Conservation (phyloP, 2,113 vertebrate species). For the Anseranas semipalmata region DNA sequence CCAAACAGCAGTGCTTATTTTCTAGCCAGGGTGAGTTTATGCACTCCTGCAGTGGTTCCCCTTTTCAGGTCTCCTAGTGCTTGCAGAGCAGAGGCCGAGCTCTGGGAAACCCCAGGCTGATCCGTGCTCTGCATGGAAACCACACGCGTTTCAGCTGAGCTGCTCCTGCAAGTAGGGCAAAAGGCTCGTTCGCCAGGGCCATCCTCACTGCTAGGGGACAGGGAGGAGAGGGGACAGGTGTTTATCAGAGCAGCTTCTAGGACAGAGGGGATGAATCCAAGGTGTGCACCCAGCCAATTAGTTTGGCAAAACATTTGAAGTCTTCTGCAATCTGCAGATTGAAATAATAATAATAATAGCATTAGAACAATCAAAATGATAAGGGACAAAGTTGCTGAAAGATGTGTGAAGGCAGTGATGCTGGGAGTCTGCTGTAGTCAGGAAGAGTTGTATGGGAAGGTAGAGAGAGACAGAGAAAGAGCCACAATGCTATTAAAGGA, state of each 20-base stretch:
- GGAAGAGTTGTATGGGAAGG: background rate
- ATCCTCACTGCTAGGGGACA: background rate
- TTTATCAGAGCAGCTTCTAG: background rate
- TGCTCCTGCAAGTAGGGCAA: background rate
- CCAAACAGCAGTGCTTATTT: background rate
- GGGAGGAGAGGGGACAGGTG: background rate
- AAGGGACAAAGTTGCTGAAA: background rate
- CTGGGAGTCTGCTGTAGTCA: no score
- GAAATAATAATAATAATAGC: background rate
- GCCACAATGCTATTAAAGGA: background rate
- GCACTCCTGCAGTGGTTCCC: accelerated
- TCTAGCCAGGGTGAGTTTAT: background rate
- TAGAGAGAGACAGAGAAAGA: background rate
- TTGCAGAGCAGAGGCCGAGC: background rate
- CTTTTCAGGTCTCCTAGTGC: background rate
- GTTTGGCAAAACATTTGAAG: background rate
- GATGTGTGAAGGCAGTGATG: background rate
- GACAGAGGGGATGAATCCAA: no score
- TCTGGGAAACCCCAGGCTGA: background rate
- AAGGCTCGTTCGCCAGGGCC: background rate
- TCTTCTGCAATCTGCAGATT: background rate
- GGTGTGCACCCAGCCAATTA: background rate
- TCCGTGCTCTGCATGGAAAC: background rate
- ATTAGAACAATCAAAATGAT: background rate
- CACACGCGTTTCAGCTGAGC: background rate